Base-by-base conservation (phyloP, 2,113 vertebrate species). In the Apodemus speciosus region DNA sequence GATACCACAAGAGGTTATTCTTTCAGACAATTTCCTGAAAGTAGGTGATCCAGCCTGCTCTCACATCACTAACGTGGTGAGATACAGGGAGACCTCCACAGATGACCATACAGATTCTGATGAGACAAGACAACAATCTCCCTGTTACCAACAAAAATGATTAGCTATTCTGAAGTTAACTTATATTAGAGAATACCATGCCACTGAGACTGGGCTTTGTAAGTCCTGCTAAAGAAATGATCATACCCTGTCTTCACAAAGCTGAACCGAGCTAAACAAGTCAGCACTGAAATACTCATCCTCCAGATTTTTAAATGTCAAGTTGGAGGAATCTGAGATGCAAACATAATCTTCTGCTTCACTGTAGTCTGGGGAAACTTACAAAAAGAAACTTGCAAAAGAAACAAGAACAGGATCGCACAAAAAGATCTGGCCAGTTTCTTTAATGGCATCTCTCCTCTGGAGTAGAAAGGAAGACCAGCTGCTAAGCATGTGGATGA, bases 321-420 rank as follows among this genome's bases (percentile, higher is more conserved):
- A 94, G 53, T 60, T 93, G 53, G 81, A 90, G 60, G 40, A 43
- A 18, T 53, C 64, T 93, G 85, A 95, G 94, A 92, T 6, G 9
- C 71, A 76, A 89, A 85, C 30, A 85, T 85, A 46, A 88, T 84
- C 69, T 89, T 95, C 51, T 49, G 68, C 64, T 93, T 91, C 76
- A 62, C 14, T 69, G 62, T 73, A 53, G 58, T 95, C 85, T 86
- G 58, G 68, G 40, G 92, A 90, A 94, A 92, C 80, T 69, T 53
- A 46, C 43, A 46, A 46, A 46, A 46, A 6, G 43, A 88, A 81
- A 89, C 51, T 93, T 86, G 88, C 58, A 76, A 89, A 76, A 89
- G n/a, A 64, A 84, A 35, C 43, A 27, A 85, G 53, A 69, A 38
- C 16, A 90, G 89, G 77, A 83, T 90, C 51, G 85, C n/a, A 85